Evolutionary conservation across 2,797 vertebrate species (phyloP), one percentile per base, ranked within the genome.

Genomic region (Chrysocyon brachyurus): DNA sequence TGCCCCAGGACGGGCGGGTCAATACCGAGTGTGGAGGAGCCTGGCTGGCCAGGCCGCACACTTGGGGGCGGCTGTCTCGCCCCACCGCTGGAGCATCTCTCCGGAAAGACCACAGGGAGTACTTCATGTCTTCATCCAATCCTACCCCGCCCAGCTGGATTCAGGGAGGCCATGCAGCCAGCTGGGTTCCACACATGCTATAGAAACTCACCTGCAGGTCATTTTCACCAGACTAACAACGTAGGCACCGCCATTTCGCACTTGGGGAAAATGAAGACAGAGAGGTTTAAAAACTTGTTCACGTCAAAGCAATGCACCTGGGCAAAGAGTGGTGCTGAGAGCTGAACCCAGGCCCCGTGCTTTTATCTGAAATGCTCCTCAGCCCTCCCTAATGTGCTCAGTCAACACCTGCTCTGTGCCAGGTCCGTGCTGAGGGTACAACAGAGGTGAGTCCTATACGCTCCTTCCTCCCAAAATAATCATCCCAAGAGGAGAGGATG

Each of bases 121-220:
- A 6, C 11, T n/a, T 28, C 1, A 1, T 1, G n/a, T 12, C 49
- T 22, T 24, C 6, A 1, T 85, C 22, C 5, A 12, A 11, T 12
- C 59, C n/a, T n/a, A 0, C 61, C 31, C 10, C 0, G 1, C 0
- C 26, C 56, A 28, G 66, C 77, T 33, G n/a, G 33, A 64, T 10
- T 8, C 68, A 9, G 72, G 1, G 3, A 19, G 0, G 40, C 49
- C 2, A 0, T 0, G 0, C 33, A 0, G 63, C 19, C 52, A 0
- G 40, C 40, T 46, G 40, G 0, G 17, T 5, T 17, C 73, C 6
- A 1, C 17, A 15, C 14, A 1, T 0, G 31, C 33, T 1, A 22
- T 12, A 0, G n/a, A 16, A 11, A 3, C 28, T 22, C 31, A 5
- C 46, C 52, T 2, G 28, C 28, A 3, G 6, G 3, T 22, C 0